Base-by-base conservation (phyloP, 1,140 invertebrate genomes). In the Nasonia giraulti region DNA sequence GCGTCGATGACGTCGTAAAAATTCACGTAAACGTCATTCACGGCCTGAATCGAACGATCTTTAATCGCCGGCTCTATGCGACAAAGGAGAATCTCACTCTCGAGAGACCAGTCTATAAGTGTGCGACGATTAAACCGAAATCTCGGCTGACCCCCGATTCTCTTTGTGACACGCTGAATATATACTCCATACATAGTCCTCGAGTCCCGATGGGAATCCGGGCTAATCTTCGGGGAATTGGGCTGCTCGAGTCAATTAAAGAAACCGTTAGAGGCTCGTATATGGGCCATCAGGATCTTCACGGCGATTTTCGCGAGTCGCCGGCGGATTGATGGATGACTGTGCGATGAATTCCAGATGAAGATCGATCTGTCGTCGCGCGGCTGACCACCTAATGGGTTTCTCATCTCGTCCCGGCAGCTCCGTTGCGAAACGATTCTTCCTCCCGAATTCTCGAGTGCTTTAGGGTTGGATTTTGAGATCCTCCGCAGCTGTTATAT, bases 31-130 rank as follows among this genome's bases (percentile, higher is more conserved):
- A n/a, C 55, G 55, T n/a, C 14, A 47, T 55, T 78, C 76, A 27
- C 27, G 50, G 27, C 3, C 68, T 66, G 31, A 2, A 79, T 79
- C 12, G 27, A 79, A 79, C 62, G 77, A 68, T 79, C 77, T 68
- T 79, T 79, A 79, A 79, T 79, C 50, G 69, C 69, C 33, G 77
- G 0, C 14, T 55, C 11, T 27, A 27, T 11, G 8, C 55, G 55
- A 62, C 55, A 62, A 62, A 62, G 20, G 55, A 62, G n/a, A 62
- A n/a, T 6, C 55, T 62, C 17, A 5, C 55, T 71, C 20, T n/a
- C 10, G 68, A 11, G 20, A 68, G n/a, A 23, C 68, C 12, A 31
- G 68, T 71, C 17, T n/a, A 27, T n/a, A n/a, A 62, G 55, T 33
- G 68, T 20, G 62, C 23, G 68, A 33, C 27, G 27, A 71, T 71